Evolutionary conservation across 2,888 invertebrate species (phyloP).

Genomic region (Lapara coniferarum): DNA sequence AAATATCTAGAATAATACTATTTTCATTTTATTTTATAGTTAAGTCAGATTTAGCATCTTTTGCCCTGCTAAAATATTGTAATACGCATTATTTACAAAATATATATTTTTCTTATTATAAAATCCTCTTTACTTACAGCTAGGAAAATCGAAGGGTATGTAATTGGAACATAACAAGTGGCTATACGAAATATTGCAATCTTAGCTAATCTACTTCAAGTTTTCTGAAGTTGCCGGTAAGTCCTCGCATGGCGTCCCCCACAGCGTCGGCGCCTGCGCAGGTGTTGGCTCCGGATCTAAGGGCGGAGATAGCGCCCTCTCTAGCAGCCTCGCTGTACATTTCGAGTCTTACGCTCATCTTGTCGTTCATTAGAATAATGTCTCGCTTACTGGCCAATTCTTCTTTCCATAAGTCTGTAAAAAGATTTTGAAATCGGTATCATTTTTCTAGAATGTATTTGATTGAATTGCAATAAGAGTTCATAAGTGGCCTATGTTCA

Average conservation of each 20-base stretch:
- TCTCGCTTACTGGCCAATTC: conserved; percentile 85
- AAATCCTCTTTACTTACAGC: too few relatives aligned
- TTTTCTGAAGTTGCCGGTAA: conserved; percentile 90
- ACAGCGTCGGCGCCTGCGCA: conserved; percentile 86
- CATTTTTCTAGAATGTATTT: too few relatives aligned
- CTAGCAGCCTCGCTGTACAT: conserved; percentile 88
- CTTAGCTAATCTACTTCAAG: conserved; percentile 87
- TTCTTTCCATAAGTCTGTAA: conserved; percentile 86
- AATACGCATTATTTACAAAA: too few relatives aligned
- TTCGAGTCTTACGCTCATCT: conserved; percentile 87
- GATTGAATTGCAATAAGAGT: too few relatives aligned
- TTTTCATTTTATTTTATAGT: too few relatives aligned
- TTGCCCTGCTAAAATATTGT: too few relatives aligned
- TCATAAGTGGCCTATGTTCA: too few relatives aligned
- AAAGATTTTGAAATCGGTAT: background rate
- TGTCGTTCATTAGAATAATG: conserved; percentile 86
- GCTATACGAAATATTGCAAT: background rate
- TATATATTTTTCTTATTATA: too few relatives aligned
- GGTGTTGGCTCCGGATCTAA: conserved; percentile 83
- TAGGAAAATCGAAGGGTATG: too few relatives aligned
- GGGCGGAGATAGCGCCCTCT: conserved; percentile 89
- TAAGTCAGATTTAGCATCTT: too few relatives aligned
- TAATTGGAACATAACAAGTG: background rate
- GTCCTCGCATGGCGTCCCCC: conserved; percentile 86
- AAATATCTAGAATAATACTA: too few relatives aligned